Conservation (phyloP, 2,797 vertebrate genomes). For the Silurus lanzhouensis region DNA sequence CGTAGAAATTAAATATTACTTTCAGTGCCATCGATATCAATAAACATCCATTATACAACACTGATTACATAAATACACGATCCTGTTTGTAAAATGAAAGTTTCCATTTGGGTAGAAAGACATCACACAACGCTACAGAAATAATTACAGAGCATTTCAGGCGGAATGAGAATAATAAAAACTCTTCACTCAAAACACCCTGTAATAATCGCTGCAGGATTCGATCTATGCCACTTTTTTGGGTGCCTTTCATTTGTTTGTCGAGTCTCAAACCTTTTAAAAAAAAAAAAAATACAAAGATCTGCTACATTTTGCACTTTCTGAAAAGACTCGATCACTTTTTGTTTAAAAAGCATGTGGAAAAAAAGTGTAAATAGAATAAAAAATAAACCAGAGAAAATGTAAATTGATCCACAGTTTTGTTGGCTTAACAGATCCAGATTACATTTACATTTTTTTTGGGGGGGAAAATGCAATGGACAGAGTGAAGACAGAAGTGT, state of each 20-base stretch:
- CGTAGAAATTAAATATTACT: not conserved
- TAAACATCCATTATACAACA: conserved; percentile 43
- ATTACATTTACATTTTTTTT: conserved; percentile 30
- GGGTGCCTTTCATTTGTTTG: conserved; percentile 32
- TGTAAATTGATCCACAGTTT: conserved; percentile 48
- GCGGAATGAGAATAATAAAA: conserved; percentile 3
- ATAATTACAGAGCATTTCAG: conserved; percentile 58
- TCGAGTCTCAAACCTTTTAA: not conserved
- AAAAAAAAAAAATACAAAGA: not conserved
- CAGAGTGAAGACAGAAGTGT: conserved; percentile 36
- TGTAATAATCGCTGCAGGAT: conserved; percentile 52
- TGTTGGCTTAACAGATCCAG: conserved; percentile 45
- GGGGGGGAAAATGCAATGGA: conserved; percentile 47
- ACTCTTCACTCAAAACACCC: conserved; percentile 46
- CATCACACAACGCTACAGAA: conserved; percentile 19
- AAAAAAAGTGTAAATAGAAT: conserved; percentile 40
- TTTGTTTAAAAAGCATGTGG: conserved; percentile 20
- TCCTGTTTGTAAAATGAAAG: conserved; percentile 33
- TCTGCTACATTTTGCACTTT: conserved; percentile 56
- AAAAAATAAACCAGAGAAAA: not conserved
- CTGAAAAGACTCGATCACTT: conserved; percentile 19
- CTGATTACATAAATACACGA: conserved; percentile 37
- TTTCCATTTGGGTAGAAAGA: conserved; percentile 31
- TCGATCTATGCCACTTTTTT: conserved; percentile 37
- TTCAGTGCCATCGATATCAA: not conserved